phyloP scores from a whole-genome alignment of 2,113 vertebrate species.

The Thunnus maccoyii region DNA sequence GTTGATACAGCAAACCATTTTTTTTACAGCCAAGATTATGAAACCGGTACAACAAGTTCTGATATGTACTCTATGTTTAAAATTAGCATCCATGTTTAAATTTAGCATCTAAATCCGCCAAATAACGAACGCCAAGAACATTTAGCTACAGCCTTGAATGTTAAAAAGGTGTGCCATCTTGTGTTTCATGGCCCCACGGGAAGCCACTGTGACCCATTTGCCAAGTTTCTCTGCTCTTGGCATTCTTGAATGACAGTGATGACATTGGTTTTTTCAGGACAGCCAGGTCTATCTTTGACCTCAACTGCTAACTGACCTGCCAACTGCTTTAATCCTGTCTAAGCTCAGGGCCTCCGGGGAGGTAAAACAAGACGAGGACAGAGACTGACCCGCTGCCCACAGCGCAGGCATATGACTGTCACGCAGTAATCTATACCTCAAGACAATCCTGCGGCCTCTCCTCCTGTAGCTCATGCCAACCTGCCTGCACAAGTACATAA shows the following conservation, averaged over 20 bases:
- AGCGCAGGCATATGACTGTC: neutral
- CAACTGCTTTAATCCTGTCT: constrained; percentile 57
- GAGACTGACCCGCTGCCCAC: neutral
- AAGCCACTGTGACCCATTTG: neutral
- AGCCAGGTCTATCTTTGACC: constrained; percentile 45
- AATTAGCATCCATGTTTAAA: neutral
- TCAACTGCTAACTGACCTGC: constrained; percentile 3
- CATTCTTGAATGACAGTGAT: neutral
- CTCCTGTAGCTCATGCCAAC: neutral
- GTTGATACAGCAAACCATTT: neutral
- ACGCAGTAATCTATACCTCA: neutral
- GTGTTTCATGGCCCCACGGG: constrained; percentile 8
- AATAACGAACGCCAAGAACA: neutral
- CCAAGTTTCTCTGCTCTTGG: neutral
- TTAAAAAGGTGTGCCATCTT: neutral
- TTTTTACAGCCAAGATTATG: neutral
- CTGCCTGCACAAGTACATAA: neutral
- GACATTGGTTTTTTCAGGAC: rapidly evolving
- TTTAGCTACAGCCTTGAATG: neutral
- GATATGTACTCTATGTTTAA: neutral
- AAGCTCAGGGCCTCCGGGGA: neutral
- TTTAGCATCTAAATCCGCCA: neutral
- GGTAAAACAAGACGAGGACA: constrained; percentile 50
- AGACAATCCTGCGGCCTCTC: too few species aligned
- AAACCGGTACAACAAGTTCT: constrained; percentile 13